These are phyloP conservation scores for Neosilurus mollespiculum DNA, from an alignment of 2,797 vertebrate species.

Conservation along the genomic window DNA sequence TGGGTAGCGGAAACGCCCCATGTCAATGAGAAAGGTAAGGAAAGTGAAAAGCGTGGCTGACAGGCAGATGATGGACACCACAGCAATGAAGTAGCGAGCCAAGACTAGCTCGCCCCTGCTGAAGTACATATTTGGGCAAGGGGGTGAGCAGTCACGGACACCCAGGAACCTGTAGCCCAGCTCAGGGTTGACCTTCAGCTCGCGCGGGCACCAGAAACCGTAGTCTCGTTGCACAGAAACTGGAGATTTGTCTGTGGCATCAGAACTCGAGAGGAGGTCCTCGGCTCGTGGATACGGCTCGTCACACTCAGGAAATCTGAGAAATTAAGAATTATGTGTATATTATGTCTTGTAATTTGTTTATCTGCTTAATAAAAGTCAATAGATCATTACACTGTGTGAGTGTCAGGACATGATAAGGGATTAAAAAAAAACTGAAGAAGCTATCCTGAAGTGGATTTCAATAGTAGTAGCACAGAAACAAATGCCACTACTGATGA, in stretches of 20 bases:
- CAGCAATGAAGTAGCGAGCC: constrained; percentile 91
- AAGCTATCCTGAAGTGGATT: not conserved
- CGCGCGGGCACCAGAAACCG: constrained; percentile 95
- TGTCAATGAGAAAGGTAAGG: constrained; percentile 95
- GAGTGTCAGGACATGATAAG: not conserved
- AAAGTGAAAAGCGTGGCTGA: constrained; percentile 96
- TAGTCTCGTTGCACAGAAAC: constrained; percentile 89
- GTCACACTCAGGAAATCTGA: constrained; percentile 92
- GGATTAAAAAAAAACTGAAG: not conserved
- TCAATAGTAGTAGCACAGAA: not conserved
- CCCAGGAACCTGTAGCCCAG: constrained; percentile 91
- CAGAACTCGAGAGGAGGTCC: constrained; percentile 78
- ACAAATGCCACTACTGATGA: not conserved
- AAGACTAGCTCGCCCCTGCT: constrained; percentile 86
- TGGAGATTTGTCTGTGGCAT: constrained; percentile 82
- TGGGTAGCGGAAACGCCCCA: constrained; percentile 93
- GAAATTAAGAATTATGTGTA: not conserved
- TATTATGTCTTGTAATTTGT: not conserved
- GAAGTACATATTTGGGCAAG: constrained; percentile 97
- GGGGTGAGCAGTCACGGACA: constrained; percentile 89
- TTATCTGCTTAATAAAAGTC: not conserved
- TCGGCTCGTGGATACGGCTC: constrained; percentile 87
- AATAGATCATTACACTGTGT: not conserved
- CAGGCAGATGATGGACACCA: constrained; percentile 91
- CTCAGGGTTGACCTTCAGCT: constrained; percentile 91